phyloP scores from a whole-genome alignment of 2,888 invertebrate genomes.

The Microchrysa polita region DNA sequence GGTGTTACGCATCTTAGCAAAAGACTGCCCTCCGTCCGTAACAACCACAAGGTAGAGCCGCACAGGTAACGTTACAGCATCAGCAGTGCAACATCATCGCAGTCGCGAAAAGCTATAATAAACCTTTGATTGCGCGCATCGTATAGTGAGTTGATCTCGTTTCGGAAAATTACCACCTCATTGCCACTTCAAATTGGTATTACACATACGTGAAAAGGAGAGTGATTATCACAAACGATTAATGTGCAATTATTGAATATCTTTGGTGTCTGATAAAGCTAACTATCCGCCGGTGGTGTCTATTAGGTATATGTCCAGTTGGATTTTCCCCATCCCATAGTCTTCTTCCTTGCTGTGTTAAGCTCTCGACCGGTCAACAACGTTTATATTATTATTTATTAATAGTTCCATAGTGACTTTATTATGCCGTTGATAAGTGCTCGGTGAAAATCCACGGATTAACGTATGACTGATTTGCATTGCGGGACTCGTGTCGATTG shows the following conservation, averaged over 20 bases:
- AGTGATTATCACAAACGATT: conserved; percentile 28
- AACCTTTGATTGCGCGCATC: background rate
- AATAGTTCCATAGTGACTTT: conserved; percentile 14
- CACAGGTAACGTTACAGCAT: background rate
- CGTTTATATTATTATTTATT: too few relatives aligned
- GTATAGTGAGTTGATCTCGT: background rate
- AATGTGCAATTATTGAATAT: conserved; percentile 25
- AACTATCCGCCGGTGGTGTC: too few relatives aligned
- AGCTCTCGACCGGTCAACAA: background rate
- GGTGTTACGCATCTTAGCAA: background rate
- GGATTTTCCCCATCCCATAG: conserved; percentile 45
- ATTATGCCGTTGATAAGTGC: conserved; percentile 8
- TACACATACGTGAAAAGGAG: background rate
- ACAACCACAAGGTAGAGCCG: background rate
- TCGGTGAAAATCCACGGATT: conserved; percentile 28
- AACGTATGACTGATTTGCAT: conserved; percentile 47
- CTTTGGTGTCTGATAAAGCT: too few relatives aligned
- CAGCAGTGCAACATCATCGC: background rate
- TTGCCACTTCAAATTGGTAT: conserved; percentile 11
- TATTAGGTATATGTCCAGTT: too few relatives aligned
- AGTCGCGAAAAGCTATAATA: background rate
- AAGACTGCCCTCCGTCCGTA: conserved; percentile 2
- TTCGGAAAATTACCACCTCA: background rate
- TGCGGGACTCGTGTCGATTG: conserved; percentile 43
- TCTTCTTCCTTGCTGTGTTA: conserved; percentile 45